Conservation (phyloP, 2,888 invertebrate species). For the Sarcophaga variegata region DNA sequence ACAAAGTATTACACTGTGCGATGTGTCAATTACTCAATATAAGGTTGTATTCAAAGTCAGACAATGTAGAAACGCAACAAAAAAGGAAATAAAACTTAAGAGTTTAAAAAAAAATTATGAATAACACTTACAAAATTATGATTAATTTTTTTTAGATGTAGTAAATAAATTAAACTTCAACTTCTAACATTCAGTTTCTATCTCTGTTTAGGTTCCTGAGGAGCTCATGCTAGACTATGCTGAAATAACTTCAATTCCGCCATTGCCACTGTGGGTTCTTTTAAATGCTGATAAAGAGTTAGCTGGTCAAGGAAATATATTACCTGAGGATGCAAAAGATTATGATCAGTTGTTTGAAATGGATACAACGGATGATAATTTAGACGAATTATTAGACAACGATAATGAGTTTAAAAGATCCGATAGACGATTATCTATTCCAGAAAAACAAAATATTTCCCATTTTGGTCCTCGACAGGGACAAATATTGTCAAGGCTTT, state of each 20-base stretch:
- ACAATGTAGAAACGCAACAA: too few species aligned
- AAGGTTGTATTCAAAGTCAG: too few species aligned
- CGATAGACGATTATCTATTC: slow-evolving; percentile 86
- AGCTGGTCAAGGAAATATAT: slow-evolving; percentile 77
- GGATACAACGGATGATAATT: slow-evolving; percentile 90
- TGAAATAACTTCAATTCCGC: slow-evolving; percentile 98
- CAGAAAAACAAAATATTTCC: slow-evolving; percentile 89
- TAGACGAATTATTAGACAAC: slow-evolving; percentile 90
- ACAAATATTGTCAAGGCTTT: slow-evolving; percentile 91
- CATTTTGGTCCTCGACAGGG: slow-evolving; percentile 95
- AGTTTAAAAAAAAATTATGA: too few species aligned
- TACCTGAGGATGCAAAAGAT: slow-evolving; percentile 83
- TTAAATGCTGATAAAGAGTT: slow-evolving; percentile 96
- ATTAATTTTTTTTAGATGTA: too few species aligned
- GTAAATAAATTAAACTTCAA: background rate
- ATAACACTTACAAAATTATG: too few species aligned
- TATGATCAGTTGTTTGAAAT: slow-evolving; percentile 96
- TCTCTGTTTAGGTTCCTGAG: slow-evolving; percentile 85
- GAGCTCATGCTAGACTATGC: slow-evolving; percentile 95
- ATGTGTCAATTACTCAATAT: too few species aligned
- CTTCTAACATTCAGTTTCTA: background rate
- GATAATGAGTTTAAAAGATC: slow-evolving; percentile 86
- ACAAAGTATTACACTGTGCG: too few species aligned
- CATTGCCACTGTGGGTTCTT: slow-evolving; percentile 97
- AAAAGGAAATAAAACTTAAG: too few species aligned